phyloP scores from a whole-genome alignment of 2,113 vertebrate species.

The Mesembrinibis cayennensis region DNA sequence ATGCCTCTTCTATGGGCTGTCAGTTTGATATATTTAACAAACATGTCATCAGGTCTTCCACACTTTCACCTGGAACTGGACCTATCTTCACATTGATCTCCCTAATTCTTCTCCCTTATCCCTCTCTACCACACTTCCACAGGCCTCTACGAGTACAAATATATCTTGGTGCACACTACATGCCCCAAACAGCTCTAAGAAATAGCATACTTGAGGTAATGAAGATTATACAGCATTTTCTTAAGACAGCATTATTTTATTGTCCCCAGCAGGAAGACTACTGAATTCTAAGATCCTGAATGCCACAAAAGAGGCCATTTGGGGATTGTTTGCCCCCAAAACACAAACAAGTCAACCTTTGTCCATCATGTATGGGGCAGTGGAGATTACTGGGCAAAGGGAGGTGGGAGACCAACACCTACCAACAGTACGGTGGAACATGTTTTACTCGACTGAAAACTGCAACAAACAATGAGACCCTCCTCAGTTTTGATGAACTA shows the following conservation, averaged over 20 bases:
- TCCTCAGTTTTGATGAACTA: background rate
- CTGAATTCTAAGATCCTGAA: background rate
- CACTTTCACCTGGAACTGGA: background rate
- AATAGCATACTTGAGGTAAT: background rate
- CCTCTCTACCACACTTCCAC: background rate
- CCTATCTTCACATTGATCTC: background rate
- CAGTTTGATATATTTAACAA: background rate
- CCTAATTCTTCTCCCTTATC: background rate
- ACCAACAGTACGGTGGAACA: background rate
- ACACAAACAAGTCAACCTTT: background rate
- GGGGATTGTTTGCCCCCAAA: background rate
- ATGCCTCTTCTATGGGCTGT: background rate
- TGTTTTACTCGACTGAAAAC: background rate
- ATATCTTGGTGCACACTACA: background rate
- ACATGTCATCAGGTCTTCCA: background rate
- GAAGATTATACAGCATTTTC: background rate
- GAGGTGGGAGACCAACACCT: background rate
- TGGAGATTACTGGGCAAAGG: background rate
- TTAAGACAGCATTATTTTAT: background rate
- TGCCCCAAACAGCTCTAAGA: background rate
- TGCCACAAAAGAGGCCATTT: background rate
- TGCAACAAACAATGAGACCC: background rate
- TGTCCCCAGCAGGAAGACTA: background rate
- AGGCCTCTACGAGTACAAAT: background rate
- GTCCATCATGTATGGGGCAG: background rate